Evolutionary conservation across 1,140 invertebrate genomes (phyloP).

Genomic region (Lordiphosa stackelbergi): DNA sequence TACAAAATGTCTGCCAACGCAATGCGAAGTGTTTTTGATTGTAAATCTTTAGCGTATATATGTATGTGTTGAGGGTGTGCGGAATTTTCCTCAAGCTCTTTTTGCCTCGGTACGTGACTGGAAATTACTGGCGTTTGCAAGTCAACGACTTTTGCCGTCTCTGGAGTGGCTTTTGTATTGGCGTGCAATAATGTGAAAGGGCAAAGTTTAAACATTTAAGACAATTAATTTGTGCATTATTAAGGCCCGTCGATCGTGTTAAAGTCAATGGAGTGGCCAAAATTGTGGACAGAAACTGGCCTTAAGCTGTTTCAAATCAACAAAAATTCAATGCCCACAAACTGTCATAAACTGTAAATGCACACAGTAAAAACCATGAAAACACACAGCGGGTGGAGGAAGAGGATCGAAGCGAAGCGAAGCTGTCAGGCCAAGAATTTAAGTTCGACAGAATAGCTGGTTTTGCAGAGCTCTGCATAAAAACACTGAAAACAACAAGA

Average conservation of each 20-base stretch:
- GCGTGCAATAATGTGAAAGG: too few species aligned
- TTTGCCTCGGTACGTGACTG: constrained; percentile 3
- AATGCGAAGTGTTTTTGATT: too few species aligned
- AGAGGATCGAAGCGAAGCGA: neutral
- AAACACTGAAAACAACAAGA: neutral
- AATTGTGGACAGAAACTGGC: too few species aligned
- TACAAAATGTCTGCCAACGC: too few species aligned
- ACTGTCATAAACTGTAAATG: constrained; percentile 41
- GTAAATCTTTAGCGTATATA: too few species aligned
- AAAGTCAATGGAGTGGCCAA: neutral
- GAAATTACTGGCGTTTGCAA: neutral
- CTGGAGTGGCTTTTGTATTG: neutral
- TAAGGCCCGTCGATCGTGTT: neutral
- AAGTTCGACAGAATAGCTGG: constrained; percentile 17
- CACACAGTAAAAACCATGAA: constrained; percentile 14
- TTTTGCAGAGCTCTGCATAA: neutral
- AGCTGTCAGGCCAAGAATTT: constrained; percentile 9
- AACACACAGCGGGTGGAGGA: neutral
- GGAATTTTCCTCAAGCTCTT: neutral
- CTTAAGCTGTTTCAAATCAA: neutral
- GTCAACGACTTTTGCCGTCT: constrained; percentile 1
- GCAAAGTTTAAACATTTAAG: too few species aligned
- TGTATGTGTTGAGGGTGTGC: neutral
- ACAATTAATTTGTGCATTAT: too few species aligned
- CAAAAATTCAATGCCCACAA: constrained; percentile 4